Conservation (phyloP, 2,113 vertebrate species). For the Oenanthe melanoleuca region DNA sequence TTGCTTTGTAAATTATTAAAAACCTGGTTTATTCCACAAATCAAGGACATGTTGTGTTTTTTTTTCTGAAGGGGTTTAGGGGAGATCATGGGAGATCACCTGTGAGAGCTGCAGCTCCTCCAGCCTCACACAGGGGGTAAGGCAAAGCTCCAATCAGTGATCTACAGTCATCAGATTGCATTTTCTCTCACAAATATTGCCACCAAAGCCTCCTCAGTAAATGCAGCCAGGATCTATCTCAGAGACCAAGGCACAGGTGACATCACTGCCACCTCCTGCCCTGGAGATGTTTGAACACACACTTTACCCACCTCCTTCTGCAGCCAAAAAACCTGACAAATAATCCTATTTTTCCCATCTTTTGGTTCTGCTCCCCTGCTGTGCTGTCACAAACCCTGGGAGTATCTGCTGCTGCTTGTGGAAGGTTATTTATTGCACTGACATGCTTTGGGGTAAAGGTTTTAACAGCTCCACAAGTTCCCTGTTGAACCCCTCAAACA, state of each 20-base stretch:
- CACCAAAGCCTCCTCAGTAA: background rate
- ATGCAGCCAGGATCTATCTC: background rate
- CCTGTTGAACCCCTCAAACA: background rate
- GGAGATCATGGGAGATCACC: background rate
- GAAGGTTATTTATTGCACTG: background rate
- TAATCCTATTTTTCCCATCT: background rate
- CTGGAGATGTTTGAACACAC: background rate
- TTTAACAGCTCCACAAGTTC: background rate
- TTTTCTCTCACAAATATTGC: background rate
- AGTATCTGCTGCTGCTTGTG: background rate
- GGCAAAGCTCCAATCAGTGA: background rate
- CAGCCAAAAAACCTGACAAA: background rate
- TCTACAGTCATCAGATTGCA: fast-evolving
- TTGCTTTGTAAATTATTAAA: background rate
- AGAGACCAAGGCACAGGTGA: background rate
- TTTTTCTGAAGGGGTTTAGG: background rate
- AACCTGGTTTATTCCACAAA: background rate
- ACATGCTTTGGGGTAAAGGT: background rate
- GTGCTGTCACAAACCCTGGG: background rate
- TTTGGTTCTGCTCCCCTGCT: background rate
- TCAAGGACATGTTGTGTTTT: too few relatives aligned
- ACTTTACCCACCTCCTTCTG: background rate
- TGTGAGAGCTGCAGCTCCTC: background rate
- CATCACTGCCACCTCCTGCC: background rate
- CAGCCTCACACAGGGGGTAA: background rate